Evolutionary conservation across 2,113 vertebrate species (phyloP), one percentile per base, ranked within the genome.

Genomic region (Anhinga rufa): DNA sequence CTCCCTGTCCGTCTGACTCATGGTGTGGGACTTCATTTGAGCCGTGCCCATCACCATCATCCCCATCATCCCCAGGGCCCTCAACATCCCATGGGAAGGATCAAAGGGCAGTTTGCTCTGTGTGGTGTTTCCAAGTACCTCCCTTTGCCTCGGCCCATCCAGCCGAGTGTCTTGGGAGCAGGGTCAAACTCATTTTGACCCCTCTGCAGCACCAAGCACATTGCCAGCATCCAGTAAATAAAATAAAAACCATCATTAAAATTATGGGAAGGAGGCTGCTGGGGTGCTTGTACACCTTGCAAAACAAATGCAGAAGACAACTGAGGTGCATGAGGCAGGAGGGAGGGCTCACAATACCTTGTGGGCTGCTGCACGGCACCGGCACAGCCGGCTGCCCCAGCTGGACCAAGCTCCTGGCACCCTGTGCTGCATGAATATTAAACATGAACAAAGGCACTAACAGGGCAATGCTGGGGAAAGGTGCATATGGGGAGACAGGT

Each of bases 401-500:
- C 46, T 22, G 5, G 3, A 20, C 29, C 3, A 11, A 6, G 13
- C 81, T 68, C 34, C 69, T 10, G 31, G 24, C 4, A 48, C 40
- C 44, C 51, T 13, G 18, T 26, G 22, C 78, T 72, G 29, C 14
- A 9, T 13, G n/a, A 71, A 36, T 18, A 46, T 29, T 29, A 40
- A 54, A 36, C 1, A 2, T 31, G 40, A 74, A 26, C 1, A 2
- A 55, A 57, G 48, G 51, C 9, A 10, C 10, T 26, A 20, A 38
- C 40, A 36, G 57, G 26, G n/a, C 58, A 31, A 3, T 0, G 9
- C 90, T 36, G 60, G 36, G 38, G 52, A 62, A 85, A 54, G n/a
- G 44, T 8, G 12, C 2, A 0, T 0, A 2, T 36, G 57, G 49
- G 32, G 18, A 36, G 40, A 60, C 0, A 1, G 32, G 18, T 16